A percentile compares a stretch with the other conserved stretches of the same genome.
Conservation (phyloP, 2,797 vertebrate species). For the Hozukius guyotensis region DNA sequence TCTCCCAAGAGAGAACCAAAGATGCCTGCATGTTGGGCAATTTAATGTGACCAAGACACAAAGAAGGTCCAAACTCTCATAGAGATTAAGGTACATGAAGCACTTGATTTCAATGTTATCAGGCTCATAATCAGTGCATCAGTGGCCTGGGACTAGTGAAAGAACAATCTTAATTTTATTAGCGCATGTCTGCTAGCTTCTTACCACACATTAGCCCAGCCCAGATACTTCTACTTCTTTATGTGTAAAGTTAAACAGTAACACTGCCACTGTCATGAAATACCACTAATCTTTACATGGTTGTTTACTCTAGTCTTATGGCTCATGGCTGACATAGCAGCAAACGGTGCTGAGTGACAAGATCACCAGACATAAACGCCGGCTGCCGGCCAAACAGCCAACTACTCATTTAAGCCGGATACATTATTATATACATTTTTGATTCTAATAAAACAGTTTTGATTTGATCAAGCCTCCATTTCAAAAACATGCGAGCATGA, state of each 20-base stretch:
- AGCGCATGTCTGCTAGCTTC: not conserved
- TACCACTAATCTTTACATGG: not conserved
- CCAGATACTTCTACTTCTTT: not conserved
- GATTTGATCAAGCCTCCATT: not conserved
- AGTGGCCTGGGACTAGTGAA: not conserved
- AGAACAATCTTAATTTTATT: not conserved
- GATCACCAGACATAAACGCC: too few relatives aligned
- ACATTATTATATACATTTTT: not conserved
- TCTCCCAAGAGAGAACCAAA: slow-evolving; percentile 25
- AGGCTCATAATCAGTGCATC: not conserved
- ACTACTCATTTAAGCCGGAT: not conserved
- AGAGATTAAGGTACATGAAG: not conserved
- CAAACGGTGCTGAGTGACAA: too few relatives aligned
- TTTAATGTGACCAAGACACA: slow-evolving; percentile 29
- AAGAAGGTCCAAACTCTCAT: slow-evolving; percentile 11
- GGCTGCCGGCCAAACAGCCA: too few relatives aligned
- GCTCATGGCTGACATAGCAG: too few relatives aligned
- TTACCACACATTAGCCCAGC: not conserved
- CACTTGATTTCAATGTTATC: not conserved
- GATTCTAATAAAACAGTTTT: not conserved
- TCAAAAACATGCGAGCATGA: too few relatives aligned
- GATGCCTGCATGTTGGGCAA: slow-evolving; percentile 4
- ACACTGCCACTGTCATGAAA: not conserved
- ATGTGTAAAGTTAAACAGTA: not conserved
- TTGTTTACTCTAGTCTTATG: too few relatives aligned